Base-by-base conservation (phyloP, 1,140 invertebrate species). In the Episyrphus balteatus region DNA sequence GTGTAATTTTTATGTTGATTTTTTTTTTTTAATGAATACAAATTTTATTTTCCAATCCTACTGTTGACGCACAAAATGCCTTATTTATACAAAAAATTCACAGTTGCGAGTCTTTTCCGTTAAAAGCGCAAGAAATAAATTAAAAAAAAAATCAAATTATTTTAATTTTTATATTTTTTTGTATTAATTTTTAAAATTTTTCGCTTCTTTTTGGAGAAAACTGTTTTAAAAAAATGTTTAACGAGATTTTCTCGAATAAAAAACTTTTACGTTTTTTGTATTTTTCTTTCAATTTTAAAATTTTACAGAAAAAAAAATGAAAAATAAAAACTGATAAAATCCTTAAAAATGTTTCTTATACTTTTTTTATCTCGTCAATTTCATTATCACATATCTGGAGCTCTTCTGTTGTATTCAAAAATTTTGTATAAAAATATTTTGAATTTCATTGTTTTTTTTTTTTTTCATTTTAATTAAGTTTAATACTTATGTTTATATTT, bases 351-450 rank as follows among this genome's bases (percentile, higher is more conserved):
- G 1, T 21, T 46, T 44, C 19, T 37, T 6, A 13, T 42, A 13
- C 17, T n/a, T 42, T 41, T 30, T 41, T 42, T 48, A 21, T 45
- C 56, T 58, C 56, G 56, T 52, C 53, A 62, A 62, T 62, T 48
- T 63, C 58, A 61, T 61, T 63, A 63, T 63, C 61, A 63, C 61
- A 63, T 63, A 58, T 63, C 58, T 61, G 61, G 61, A 63, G 61
- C 61, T 63, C 61, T 63, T 61, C 62, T 63, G 21, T 26, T 26
- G 21, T 26, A 26, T 26, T 26, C 21, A 26, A 26, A n/a, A 26
- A 26, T 26, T 26, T 26, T 26, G 21, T 26, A 26, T 26, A 26
- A 26, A 26, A 26, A 26, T 26, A 26, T 26, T n/a, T 26, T 26
- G 21, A 26, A 26, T 26, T 26, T 26, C 8, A 26, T 26, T 26